phyloP scores from a whole-genome alignment of 2,113 vertebrate genomes.

The Cariama cristata region DNA sequence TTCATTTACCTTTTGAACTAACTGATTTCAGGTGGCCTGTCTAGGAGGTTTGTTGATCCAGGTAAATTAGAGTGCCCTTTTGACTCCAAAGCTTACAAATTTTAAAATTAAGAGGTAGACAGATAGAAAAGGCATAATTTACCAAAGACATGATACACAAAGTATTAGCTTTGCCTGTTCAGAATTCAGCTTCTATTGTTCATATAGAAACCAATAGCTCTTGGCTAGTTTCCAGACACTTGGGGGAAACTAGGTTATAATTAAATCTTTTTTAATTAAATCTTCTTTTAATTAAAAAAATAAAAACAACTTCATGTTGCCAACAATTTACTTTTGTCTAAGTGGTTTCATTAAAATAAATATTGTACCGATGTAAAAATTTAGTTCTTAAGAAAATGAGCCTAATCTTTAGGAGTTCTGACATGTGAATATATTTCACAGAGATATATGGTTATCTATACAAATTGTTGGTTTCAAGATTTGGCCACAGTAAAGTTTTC shows the following conservation, averaged over 20 bases:
- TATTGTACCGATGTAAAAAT: neutral
- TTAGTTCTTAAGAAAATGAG: neutral
- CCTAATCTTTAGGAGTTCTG: neutral
- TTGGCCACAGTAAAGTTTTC: neutral
- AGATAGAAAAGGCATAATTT: neutral
- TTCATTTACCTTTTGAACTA: conserved; percentile 59
- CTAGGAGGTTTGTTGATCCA: neutral
- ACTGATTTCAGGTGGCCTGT: conserved; percentile 51
- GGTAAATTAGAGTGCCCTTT: conserved; percentile 31
- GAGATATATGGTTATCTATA: neutral
- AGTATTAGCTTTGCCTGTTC: neutral
- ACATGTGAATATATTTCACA: neutral
- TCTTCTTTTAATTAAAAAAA: conserved; percentile 1
- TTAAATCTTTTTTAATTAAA: neutral
- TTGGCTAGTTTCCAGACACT: neutral
- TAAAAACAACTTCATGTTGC: neutral
- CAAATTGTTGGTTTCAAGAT: neutral
- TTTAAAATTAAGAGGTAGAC: neutral
- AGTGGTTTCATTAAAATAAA: neutral
- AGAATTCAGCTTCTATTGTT: neutral
- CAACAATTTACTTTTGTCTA: neutral
- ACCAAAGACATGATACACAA: neutral
- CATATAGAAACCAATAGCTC: neutral
- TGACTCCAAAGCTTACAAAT: conserved; percentile 22
- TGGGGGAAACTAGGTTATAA: neutral